Conservation (phyloP, 2,113 vertebrate species). For the Origma solitaria region DNA sequence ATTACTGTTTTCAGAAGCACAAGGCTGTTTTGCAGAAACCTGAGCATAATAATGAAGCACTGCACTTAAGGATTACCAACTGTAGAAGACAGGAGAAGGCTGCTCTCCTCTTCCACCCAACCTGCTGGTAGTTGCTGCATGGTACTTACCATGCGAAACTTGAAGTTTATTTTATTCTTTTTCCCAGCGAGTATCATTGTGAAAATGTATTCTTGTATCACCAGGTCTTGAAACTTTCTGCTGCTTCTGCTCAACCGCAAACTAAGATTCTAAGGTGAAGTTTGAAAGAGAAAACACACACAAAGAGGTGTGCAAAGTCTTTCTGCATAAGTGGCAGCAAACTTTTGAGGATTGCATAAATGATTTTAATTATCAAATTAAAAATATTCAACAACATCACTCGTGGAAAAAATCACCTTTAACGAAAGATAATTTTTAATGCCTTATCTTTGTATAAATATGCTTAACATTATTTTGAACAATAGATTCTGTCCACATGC, state of each 20-base stretch:
- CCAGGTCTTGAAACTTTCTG: background rate
- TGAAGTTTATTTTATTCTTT: background rate
- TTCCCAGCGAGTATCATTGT: background rate
- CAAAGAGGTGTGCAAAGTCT: background rate
- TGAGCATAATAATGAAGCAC: background rate
- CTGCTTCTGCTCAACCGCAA: background rate
- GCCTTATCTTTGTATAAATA: background rate
- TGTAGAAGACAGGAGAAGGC: background rate
- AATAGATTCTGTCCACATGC: background rate
- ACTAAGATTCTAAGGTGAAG: background rate
- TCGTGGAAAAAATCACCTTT: background rate
- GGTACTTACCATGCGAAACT: background rate
- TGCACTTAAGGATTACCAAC: background rate
- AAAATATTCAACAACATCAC: background rate
- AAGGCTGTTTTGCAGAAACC: background rate
- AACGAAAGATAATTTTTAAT: background rate
- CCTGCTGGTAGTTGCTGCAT: background rate
- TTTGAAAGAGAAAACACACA: background rate
- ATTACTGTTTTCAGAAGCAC: background rate
- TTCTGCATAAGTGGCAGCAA: background rate
- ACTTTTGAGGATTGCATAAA: background rate
- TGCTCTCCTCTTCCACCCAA: background rate
- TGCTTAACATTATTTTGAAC: background rate
- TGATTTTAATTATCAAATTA: background rate
- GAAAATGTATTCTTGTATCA: background rate